A percentile compares a stretch with the other conserved stretches of the same genome.
Evolutionary conservation across 2,888 invertebrate species (phyloP).

Genomic region (Drosophila acutilabella): DNA sequence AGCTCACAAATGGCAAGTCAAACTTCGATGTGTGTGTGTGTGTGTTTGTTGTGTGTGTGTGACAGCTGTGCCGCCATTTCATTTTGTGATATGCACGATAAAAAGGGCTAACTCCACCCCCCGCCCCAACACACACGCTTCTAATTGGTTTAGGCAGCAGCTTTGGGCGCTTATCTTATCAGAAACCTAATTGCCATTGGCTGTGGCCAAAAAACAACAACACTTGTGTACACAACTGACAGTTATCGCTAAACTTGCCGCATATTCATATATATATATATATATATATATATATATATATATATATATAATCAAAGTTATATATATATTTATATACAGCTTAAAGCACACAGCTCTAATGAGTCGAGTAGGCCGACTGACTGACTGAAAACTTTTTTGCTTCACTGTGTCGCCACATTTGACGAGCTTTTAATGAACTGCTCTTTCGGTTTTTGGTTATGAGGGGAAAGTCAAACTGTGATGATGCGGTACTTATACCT

Average conservation of each 20-base stretch:
- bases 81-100: conserved; percentile 65
- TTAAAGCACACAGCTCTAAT: conserved; percentile 49
- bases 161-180: conserved; percentile 76
- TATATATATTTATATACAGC: conserved; percentile 1
- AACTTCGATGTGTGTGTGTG: conserved; percentile 34
- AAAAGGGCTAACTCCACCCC: conserved; percentile 57
- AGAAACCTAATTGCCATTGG: conserved; percentile 75
- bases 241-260: conserved; percentile 61
- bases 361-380: conserved; percentile 33
- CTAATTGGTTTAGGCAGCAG: conserved; percentile 78
- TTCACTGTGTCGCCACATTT: conserved; percentile 48
- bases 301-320: conserved; percentile 11
- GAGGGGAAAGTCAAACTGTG: conserved; percentile 25
- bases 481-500: conserved; percentile 22
- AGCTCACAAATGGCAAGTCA: conserved; percentile 56
- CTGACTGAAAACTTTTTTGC: conserved; percentile 36
- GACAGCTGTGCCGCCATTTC: conserved; percentile 76
- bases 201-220: conserved; percentile 35
- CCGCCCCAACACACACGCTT: conserved; percentile 23
- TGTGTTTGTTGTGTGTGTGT: conserved; percentile 34
- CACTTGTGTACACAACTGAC: conserved; percentile 38
- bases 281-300: conserved; percentile 5
- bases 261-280: conserved; percentile 30
- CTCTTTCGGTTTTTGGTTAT: conserved; percentile 3
- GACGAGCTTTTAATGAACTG: conserved; percentile 74